Base-by-base conservation (phyloP, 2,888 invertebrate species). In the Bedellia somnulentella region DNA sequence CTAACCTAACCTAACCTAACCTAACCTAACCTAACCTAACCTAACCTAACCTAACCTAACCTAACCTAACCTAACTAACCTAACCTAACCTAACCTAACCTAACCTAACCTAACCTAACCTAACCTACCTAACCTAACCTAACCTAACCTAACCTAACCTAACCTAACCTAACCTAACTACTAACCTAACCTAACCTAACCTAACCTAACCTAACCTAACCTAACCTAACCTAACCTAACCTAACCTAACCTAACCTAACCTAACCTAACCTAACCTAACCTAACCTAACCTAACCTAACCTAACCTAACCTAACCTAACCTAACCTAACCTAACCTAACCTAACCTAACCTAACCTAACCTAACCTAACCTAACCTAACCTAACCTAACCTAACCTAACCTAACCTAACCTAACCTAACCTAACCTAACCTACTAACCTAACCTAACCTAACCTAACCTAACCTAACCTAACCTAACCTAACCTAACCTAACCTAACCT, bases 61-160 rank as follows among this genome's bases (percentile, higher is more conserved):
- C 23, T 31, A 29, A 26, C 31, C 27, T 26, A 31, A 26, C 31
- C 27, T 26, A 31, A 26, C 31, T 31, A 31, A 31, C 31, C 31
- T 31, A 31, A 31, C 31, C 31, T 31, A 31, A 31, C 31, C 31
- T 31, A 31, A 31, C 31, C 31, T 31, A 31, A 31, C 31, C 31
- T 31, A 31, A 31, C 31, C 31, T 31, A 31, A 31, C 31, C 31
- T 31, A 31, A 31, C 31, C 31, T 31, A 31, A 31, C 31, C 31
- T 31, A 31, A 31, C 30, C 27, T 27, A 32, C 32, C 32, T 32
- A 32, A 32, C 32, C 32, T 32, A 32, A 32, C 32, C 32, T 32
- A 32, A 32, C 32, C 32, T 31, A 32, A 32, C 32, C 32, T 32
- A 32, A 32, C 32, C 32, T 31, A 31, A 31, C 31, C 31, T 31